A percentile compares a stretch with the other conserved stretches of the same genome.
Evolutionary conservation across 2,888 invertebrate species (phyloP).

Genomic region (Tiphia femorata): DNA sequence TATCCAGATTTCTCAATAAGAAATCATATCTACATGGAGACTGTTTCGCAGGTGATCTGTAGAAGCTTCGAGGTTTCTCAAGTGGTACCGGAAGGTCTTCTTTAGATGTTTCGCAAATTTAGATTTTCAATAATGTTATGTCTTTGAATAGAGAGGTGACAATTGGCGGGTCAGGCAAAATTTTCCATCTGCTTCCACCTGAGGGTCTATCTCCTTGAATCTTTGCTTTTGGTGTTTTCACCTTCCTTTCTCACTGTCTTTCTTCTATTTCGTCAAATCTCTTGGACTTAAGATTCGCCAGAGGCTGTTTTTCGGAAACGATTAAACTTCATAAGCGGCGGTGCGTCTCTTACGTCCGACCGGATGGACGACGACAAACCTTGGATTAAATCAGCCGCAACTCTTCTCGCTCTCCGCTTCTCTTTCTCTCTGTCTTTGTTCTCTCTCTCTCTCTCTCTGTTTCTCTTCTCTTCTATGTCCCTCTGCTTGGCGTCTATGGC

Average conservation of each 20-base stretch:
- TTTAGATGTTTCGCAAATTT: too few relatives aligned
- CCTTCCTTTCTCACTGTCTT: neutral
- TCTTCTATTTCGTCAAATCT: neutral
- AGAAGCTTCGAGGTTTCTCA: too few relatives aligned
- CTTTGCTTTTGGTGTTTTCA: neutral
- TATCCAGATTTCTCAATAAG: too few relatives aligned
- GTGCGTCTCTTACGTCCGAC: conserved; percentile 22
- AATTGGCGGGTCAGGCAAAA: too few relatives aligned
- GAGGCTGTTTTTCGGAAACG: conserved; percentile 25
- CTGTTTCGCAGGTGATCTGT: too few relatives aligned
- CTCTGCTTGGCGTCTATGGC: neutral
- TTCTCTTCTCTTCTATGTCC: neutral
- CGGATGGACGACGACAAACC: conserved; percentile 28
- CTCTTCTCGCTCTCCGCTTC: neutral
- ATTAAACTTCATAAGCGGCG: conserved; percentile 29
- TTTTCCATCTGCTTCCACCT: too few relatives aligned
- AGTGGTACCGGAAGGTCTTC: too few relatives aligned
- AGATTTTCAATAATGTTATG: too few relatives aligned
- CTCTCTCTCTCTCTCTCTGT: neutral
- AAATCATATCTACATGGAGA: too few relatives aligned
- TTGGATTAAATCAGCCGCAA: conserved; percentile 38
- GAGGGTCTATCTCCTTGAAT: too few relatives aligned
- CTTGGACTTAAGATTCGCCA: conserved; percentile 5
- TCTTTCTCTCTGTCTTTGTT: neutral
- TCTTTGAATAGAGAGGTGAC: too few relatives aligned